These are phyloP conservation scores for Anodontia alba DNA, from an alignment of 2,888 invertebrate genomes.

Conservation along the genomic window DNA sequence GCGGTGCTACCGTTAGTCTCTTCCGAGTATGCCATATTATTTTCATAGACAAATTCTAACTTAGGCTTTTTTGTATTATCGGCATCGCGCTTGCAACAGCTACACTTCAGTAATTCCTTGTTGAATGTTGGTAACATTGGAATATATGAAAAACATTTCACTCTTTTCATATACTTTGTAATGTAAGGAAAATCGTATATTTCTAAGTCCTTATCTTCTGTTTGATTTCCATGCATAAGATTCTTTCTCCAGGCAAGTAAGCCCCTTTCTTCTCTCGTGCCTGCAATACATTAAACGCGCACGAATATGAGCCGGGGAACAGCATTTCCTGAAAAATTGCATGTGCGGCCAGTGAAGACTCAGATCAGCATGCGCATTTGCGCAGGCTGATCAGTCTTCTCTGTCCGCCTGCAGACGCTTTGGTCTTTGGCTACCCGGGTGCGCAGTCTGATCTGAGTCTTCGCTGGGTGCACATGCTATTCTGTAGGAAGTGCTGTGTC, in stretches of 20 bases:
- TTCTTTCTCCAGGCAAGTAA: constrained; percentile 65
- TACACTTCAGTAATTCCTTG: constrained; percentile 51
- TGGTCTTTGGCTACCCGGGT: too few species aligned
- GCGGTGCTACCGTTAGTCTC: not conserved
- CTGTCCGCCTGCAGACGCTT: too few species aligned
- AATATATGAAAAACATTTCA: constrained; percentile 62
- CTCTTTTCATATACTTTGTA: constrained; percentile 51
- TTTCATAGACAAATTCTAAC: not conserved
- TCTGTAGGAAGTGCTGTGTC: not conserved
- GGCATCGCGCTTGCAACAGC: not conserved
- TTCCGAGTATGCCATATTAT: not conserved
- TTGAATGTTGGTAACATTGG: constrained; percentile 69
- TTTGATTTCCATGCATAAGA: constrained; percentile 19
- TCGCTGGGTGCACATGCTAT: too few species aligned
- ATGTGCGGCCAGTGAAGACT: too few species aligned
- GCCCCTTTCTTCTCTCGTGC: constrained; percentile 70
- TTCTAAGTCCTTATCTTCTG: not conserved
- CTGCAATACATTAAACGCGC: too few species aligned
- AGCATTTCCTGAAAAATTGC: too few species aligned
- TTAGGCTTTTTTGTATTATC: not conserved
- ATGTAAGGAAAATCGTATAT: constrained; percentile 65
- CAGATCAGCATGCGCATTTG: too few species aligned
- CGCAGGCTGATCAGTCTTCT: too few species aligned
- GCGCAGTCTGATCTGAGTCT: too few species aligned
- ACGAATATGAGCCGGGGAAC: too few species aligned